phyloP scores from a whole-genome alignment of 2,113 vertebrate genomes.

The Microcebus tavaratra region DNA sequence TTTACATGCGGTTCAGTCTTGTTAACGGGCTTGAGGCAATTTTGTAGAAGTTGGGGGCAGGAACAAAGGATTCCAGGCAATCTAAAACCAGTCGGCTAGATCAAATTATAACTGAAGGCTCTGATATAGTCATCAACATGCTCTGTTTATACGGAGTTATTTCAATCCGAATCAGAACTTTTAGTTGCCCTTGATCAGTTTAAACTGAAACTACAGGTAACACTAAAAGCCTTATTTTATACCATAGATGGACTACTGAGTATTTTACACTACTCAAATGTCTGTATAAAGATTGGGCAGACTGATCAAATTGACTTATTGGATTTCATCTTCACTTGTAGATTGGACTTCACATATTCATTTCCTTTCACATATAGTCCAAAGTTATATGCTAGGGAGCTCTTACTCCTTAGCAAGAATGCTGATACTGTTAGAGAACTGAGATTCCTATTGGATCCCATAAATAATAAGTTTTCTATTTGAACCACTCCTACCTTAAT shows the following conservation, averaged over 20 bases:
- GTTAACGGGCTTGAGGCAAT: not conserved
- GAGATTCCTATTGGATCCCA: not conserved
- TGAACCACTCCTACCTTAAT: not conserved
- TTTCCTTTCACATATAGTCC: not conserved
- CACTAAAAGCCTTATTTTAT: not conserved
- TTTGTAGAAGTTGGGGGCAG: not conserved
- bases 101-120: not conserved
- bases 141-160: not conserved
- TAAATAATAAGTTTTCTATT: not conserved
- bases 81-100: not conserved
- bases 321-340: not conserved
- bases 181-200: conserved; percentile 8
- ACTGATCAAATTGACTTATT: not conserved
- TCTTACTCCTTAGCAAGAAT: not conserved
- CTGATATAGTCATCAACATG: not conserved
- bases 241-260: not conserved
- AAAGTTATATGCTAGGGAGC: not conserved
- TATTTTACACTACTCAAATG: not conserved
- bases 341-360: not conserved
- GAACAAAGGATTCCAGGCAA: not conserved
- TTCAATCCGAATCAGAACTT: conserved; percentile 39
- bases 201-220: conserved; percentile 38
- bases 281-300: not conserved
- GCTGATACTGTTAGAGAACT: conserved; percentile 4
- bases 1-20: not conserved